phyloP scores from a whole-genome alignment of 2,888 invertebrate species.

The Lapara coniferarum region DNA sequence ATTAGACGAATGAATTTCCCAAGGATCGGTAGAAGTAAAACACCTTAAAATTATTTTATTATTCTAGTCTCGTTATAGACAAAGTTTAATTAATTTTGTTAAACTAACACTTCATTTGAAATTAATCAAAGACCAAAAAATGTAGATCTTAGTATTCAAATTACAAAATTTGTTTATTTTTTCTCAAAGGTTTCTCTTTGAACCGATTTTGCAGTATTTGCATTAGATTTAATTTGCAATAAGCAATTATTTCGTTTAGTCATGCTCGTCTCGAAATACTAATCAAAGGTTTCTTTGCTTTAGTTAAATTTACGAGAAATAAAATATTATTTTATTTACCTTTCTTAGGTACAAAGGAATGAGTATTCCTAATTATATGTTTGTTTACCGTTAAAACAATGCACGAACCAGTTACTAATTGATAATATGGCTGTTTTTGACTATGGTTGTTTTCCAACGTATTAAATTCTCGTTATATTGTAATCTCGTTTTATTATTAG shows the following conservation, averaged over 20 bases:
- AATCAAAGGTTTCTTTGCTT: not conserved
- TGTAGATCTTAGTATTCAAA: conserved; percentile 12
- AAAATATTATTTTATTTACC: not conserved
- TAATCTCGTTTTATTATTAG: too few species aligned
- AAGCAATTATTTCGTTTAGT: conserved; percentile 9
- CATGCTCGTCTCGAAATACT: conserved; percentile 3
- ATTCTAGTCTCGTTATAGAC: not conserved
- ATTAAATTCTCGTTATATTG: too few species aligned
- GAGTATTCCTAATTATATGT: not conserved
- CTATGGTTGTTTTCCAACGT: too few species aligned
- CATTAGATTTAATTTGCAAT: conserved; percentile 22
- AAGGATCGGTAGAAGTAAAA: not conserved
- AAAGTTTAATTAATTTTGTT: conserved; percentile 8
- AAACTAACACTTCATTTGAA: conserved; percentile 19
- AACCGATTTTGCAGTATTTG: conserved; percentile 2
- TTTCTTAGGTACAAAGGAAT: not conserved
- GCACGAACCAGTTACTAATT: too few species aligned
- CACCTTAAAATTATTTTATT: not conserved
- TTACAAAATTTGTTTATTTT: conserved; percentile 2
- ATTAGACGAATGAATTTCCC: not conserved
- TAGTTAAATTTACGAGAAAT: not conserved
- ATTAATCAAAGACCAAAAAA: conserved; percentile 21
- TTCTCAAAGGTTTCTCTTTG: conserved; percentile 11
- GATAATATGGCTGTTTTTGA: too few species aligned
- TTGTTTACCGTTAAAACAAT: not conserved